Base-by-base conservation (phyloP, 2,113 vertebrate species). In the Gallinago jamesoni region DNA sequence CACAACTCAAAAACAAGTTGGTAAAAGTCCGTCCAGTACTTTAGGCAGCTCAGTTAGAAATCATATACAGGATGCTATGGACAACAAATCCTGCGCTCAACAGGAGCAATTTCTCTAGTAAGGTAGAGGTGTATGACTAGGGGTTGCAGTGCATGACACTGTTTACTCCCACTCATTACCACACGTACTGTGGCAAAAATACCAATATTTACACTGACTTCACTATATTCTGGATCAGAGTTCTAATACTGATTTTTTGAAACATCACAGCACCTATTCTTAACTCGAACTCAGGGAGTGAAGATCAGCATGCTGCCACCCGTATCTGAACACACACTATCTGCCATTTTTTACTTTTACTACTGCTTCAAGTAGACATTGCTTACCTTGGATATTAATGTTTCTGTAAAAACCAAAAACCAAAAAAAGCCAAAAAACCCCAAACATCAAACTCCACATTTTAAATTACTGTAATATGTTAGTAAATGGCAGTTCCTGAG, bases 401-500 rank as follows among this genome's bases (percentile, higher is more conserved):
- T 25, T 77, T 79, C 79, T 89, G 18, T 35, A 12, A 67, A 77
- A 70, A 39, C 11, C 39, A 39, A 39, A 72, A 67, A 27, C 10
- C 5, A 88, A 53, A 16, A 53, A 28, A 28, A 16, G 20, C 47
- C 47, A 11, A 21, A 22, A 47, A 47, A 47, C 5, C 21, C 47
- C 25, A 28, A 53, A 53, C 24, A 15, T 14, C 52, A 53, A 28
- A 53, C 14, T 28, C 27, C 9, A 52, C 3, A 83, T 63, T 93
- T 93, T 57, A 84, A 45, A 7, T 66, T 31, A 82, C 53, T 91
- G 7, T 55, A 90, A 52, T 52, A 10, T 10, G 21, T 35, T 89
- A 76, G n/a, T 60, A 79, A 92, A 89, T 56, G 48, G 25, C 25
- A 95, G 59, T 64, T 94, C 74, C 85, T 59, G 89, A 96, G 72